Evolutionary conservation across 2,113 vertebrate species (phyloP), one percentile per base, ranked within the genome.

Genomic region (Pedionomus torquatus): DNA sequence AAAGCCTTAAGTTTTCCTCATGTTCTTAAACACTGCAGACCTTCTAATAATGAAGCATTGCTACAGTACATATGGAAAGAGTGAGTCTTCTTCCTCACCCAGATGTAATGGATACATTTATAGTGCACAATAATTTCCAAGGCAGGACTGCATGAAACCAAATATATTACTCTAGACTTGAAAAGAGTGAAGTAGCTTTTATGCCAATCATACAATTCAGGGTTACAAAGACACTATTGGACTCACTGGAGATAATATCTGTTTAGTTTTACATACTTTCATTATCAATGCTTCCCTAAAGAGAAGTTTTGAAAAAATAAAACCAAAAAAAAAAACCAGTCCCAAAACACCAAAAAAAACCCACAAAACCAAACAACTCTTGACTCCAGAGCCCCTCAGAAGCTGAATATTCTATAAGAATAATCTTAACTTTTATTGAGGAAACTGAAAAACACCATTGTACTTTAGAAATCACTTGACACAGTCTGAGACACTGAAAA

Each of bases 191-290:
- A 84, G 37, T 6, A 51, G 31, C 10, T 83, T 76, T 69, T 25
- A 25, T 2, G 7, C 5, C 28, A 54, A 28, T 18, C 25, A 14
- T 12, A 63, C 8, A 60, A 25, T n/a, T 35, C 49, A 51, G 7
- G 2, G 16, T 46, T 58, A 65, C 14, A 71, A 87, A 84, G 52
- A 49, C 20, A 12, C 11, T 7, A 5, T 7, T 24, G 46, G 37
- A 20, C 5, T 7, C 31, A 49, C 1, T 0, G 1, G 7, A 80
- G 80, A 58, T 13, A 78, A 6, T 4, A 30, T 7, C 23, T 60
- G 10, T 3, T n/a, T 71, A 35, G 5, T 15, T 71, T 79, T 52
- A 33, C 5, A 8, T 21, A 37, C 18, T 52, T 58, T 12, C 7
- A 23, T 35, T 69, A 49, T 15, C 49, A 55, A 11, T 7, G 8